phyloP scores from a whole-genome alignment of 2,888 invertebrate species.

The Melieria omissa region DNA sequence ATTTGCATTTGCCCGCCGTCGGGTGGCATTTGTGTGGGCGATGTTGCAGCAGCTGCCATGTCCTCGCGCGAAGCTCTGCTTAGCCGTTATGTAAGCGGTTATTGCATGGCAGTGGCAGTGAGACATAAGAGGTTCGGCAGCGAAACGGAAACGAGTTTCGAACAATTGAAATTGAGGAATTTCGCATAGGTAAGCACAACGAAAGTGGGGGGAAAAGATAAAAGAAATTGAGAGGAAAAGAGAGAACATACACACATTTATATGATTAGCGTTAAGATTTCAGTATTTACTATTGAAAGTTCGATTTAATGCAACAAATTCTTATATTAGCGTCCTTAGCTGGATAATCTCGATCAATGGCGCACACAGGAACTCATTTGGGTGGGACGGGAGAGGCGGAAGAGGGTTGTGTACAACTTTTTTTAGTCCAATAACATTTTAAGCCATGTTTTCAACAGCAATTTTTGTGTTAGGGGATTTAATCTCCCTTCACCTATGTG shows the following conservation, averaged over 20 bases:
- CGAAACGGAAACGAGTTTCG: background rate
- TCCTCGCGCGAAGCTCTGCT: conserved; percentile 84
- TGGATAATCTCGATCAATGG: no score
- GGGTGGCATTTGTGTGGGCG: conserved; percentile 73
- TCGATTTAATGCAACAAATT: background rate
- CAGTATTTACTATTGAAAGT: background rate
- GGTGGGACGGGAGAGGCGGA: no score
- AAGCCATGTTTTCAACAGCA: no score
- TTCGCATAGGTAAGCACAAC: conserved; percentile 4
- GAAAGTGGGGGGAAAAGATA: background rate
- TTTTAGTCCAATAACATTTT: no score
- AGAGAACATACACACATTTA: conserved; percentile 15
- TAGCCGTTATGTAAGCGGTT: background rate
- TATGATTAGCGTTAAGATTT: conserved; percentile 13
- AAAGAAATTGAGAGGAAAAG: conserved; percentile 19
- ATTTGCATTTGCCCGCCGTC: conserved; percentile 68
- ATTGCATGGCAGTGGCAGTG: background rate
- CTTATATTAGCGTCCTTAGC: background rate
- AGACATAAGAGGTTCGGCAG: conserved; percentile 4
- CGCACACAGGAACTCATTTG: no score
- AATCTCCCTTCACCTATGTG: no score
- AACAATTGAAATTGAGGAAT: background rate
- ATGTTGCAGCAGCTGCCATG: conserved; percentile 84
- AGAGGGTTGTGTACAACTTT: no score
- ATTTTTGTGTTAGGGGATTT: no score